These are phyloP conservation scores for Peromyscus eremicus DNA, from an alignment of 2,797 vertebrate genomes.

Conservation along the genomic window DNA sequence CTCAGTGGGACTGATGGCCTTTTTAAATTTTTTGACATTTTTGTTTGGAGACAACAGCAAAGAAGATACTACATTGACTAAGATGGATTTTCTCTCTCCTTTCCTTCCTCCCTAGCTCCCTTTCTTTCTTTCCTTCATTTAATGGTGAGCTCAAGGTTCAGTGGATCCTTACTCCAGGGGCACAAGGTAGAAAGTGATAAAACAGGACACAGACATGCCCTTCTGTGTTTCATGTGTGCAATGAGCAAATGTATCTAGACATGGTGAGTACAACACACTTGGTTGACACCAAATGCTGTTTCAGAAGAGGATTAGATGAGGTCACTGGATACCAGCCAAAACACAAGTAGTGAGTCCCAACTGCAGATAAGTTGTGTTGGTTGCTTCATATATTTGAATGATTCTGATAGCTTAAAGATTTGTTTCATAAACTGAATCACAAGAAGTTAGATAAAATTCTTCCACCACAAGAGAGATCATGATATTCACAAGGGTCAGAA, in stretches of 20 bases:
- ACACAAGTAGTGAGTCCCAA: background rate
- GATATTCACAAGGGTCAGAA: background rate
- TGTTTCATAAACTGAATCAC: background rate
- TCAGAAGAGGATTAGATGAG: constrained; percentile 46
- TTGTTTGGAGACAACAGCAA: background rate
- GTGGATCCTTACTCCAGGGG: background rate
- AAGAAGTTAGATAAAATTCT: constrained; percentile 1
- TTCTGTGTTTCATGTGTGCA: background rate
- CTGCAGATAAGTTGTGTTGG: background rate
- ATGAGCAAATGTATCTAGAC: background rate
- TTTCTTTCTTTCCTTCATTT: background rate
- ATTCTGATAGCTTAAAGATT: background rate
- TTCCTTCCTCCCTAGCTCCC: background rate
- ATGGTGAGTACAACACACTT: background rate
- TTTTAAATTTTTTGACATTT: constrained; percentile 25
- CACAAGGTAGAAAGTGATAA: background rate
- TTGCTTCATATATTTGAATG: background rate
- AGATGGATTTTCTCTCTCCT: background rate
- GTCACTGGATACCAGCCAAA: constrained; percentile 70
- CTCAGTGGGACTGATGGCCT: background rate
- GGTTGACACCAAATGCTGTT: background rate
- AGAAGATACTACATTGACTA: background rate
- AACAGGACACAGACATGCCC: background rate
- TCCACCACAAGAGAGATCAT: background rate
- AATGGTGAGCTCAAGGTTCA: background rate